Conservation (phyloP, 2,797 vertebrate genomes). For the Eulemur mongoz region DNA sequence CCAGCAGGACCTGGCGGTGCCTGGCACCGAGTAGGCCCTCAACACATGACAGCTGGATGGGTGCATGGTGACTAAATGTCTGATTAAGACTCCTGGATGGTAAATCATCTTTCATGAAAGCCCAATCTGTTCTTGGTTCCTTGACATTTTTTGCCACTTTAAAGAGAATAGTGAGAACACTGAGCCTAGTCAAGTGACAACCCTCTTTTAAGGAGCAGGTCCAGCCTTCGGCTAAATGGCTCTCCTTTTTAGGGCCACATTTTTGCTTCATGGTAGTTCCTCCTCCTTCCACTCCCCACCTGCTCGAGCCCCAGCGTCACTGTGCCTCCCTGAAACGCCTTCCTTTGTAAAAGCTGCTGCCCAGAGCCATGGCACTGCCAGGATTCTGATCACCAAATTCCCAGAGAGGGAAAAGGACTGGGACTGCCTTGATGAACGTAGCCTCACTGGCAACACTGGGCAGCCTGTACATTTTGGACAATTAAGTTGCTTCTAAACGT, state of each 20-base stretch:
- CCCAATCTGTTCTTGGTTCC: not conserved
- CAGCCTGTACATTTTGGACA: not conserved
- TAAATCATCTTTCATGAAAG: not conserved
- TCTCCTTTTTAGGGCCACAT: not conserved
- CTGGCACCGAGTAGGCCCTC: not conserved
- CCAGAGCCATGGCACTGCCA: not conserved
- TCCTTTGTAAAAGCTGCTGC: not conserved
- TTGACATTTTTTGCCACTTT: not conserved
- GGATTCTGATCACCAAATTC: too few relatives aligned
- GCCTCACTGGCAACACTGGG: not conserved
- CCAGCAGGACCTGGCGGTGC: not conserved
- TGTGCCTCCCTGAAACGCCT: not conserved
- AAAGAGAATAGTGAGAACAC: not conserved
- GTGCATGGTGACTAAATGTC: not conserved
- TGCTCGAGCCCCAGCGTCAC: not conserved
- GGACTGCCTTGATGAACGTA: fast-evolving
- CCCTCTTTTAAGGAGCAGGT: not conserved
- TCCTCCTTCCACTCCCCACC: not conserved
- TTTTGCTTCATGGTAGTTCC: not conserved
- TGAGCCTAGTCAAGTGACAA: not conserved
- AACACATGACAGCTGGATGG: fast-evolving
- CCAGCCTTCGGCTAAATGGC: not conserved
- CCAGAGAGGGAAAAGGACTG: too few relatives aligned
- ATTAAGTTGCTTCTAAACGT: not conserved
- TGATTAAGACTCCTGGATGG: not conserved